These are phyloP conservation scores for Cydia splendana DNA, from an alignment of 1,140 invertebrate genomes.

Conservation along the genomic window DNA sequence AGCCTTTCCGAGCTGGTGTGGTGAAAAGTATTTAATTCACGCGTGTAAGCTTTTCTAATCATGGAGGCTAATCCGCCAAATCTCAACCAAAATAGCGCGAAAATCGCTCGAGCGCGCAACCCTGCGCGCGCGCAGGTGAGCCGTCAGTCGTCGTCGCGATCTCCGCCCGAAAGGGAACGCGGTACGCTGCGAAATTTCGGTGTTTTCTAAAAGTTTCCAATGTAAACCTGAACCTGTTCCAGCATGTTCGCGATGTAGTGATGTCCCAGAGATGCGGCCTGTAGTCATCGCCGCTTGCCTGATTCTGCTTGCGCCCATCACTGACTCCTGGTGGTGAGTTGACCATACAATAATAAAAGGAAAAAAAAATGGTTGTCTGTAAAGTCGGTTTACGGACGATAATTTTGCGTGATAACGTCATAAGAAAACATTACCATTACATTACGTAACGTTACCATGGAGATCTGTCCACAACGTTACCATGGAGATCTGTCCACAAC, in stretches of 20 bases:
- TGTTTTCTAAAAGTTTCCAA: constrained; percentile 47
- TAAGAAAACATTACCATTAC: too few species aligned
- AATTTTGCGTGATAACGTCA: too few species aligned
- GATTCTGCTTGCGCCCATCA: constrained; percentile 83
- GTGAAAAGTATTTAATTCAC: constrained; percentile 7
- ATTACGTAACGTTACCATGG: too few species aligned
- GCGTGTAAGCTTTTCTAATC: constrained; percentile 50
- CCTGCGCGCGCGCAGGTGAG: constrained; percentile 65
- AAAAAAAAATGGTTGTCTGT: too few species aligned
- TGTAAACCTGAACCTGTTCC: constrained; percentile 36
- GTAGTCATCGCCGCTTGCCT: constrained; percentile 83
- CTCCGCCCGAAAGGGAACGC: constrained; percentile 69
- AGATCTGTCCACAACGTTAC: too few species aligned
- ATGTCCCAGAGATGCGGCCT: constrained; percentile 82
- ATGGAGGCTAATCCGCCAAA: constrained; percentile 74
- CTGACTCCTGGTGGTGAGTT: constrained; percentile 84
- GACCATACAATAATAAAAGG: constrained; percentile 33
- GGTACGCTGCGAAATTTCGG: constrained; percentile 67
- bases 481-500: too few species aligned
- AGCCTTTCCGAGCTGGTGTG: too few species aligned
- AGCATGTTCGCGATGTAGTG: constrained; percentile 53
- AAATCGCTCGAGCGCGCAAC: constrained; percentile 75
- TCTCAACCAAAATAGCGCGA: constrained; percentile 79
- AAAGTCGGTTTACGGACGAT: too few species aligned
- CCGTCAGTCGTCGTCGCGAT: constrained; percentile 72